Conservation (phyloP, 2,113 vertebrate genomes). For the Nibea coibor region DNA sequence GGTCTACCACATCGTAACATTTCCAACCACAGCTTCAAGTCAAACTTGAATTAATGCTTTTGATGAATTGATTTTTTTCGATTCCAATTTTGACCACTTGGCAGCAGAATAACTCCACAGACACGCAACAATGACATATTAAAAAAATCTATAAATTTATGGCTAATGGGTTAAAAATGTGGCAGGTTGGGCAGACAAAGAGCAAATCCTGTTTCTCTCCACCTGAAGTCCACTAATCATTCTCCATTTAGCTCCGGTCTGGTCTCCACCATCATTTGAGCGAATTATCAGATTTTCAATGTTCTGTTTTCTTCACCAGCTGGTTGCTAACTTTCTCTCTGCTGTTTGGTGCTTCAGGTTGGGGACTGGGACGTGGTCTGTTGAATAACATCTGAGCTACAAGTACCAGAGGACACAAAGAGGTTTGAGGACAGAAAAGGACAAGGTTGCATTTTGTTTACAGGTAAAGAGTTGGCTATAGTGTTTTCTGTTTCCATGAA, state of each 20-base stretch:
- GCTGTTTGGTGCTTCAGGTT: not conserved
- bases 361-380: too few relatives aligned
- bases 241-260: not conserved
- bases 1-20: not conserved
- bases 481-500: slow-evolving; percentile 14
- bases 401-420: not conserved
- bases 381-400: not conserved
- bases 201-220: not conserved
- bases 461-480: slow-evolving; percentile 7
- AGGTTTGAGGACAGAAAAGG: not conserved
- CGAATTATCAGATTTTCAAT: not conserved
- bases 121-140: not conserved
- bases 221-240: not conserved
- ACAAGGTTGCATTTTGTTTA: not conserved
- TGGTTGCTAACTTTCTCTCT: not conserved
- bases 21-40: not conserved
- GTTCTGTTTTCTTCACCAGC: not conserved
- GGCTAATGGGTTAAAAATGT: not conserved
- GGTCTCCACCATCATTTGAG: not conserved
- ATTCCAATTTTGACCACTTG: not conserved
- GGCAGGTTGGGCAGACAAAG: not conserved
- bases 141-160: not conserved
- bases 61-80: not conserved
- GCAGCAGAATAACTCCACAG: not conserved
- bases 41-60: not conserved